These are phyloP conservation scores for Sphenopsis melanotis DNA, from an alignment of 2,797 vertebrate genomes.

Conservation along the genomic window DNA sequence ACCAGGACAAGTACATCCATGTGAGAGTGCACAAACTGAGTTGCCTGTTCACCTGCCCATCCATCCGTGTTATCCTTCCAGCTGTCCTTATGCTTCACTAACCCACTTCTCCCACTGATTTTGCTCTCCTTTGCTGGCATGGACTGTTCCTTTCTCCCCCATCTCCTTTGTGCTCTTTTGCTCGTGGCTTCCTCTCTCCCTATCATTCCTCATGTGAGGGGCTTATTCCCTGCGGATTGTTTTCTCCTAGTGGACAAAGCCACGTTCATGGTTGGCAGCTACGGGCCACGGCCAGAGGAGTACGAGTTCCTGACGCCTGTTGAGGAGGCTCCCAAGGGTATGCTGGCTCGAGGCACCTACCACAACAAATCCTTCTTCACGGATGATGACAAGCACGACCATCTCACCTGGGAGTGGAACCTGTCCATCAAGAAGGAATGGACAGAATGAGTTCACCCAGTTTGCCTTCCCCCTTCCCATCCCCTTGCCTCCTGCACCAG, in stretches of 20 bases:
- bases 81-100: neutral
- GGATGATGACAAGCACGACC: slow-evolving; percentile 80
- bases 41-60: neutral
- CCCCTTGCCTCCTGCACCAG: slow-evolving; percentile 40
- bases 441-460: slow-evolving; percentile 70
- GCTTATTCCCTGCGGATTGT: neutral
- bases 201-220: neutral
- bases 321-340: slow-evolving; percentile 81
- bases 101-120: neutral
- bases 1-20: neutral
- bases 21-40: neutral
- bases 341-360: slow-evolving; percentile 79
- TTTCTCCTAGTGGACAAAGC: slow-evolving; percentile 79
- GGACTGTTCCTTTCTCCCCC: neutral
- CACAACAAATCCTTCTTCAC: slow-evolving; percentile 84
- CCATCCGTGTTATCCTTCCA: neutral
- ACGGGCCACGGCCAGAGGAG: slow-evolving; percentile 79
- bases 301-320: slow-evolving; percentile 79
- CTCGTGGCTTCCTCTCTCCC: neutral
- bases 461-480: neutral
- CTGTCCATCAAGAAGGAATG: slow-evolving; percentile 84
- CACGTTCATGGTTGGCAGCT: slow-evolving; percentile 82
- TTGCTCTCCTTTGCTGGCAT: neutral
- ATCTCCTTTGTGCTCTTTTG: neutral
- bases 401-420: slow-evolving; percentile 85